These are phyloP conservation scores for Rhinogobius similis DNA, from an alignment of 2,113 vertebrate genomes.

Conservation along the genomic window DNA sequence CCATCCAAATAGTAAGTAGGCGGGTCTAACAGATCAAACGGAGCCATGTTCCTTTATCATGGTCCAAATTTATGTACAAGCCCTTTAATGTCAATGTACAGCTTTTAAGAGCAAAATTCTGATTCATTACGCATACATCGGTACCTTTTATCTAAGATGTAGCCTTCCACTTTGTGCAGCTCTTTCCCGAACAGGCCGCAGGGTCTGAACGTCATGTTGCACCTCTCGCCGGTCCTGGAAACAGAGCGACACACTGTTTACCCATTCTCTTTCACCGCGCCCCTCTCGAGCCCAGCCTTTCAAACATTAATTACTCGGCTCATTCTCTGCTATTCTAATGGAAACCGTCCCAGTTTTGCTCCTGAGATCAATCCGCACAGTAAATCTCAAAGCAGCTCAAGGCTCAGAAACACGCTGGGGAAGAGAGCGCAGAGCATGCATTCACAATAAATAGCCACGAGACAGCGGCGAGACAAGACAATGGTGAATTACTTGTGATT, in stretches of 20 bases:
- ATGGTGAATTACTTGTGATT: constrained; percentile 89
- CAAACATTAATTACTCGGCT: constrained; percentile 54
- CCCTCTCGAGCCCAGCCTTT: constrained; percentile 34
- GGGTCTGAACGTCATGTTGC: constrained; percentile 91
- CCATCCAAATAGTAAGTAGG: neutral
- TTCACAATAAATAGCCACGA: neutral
- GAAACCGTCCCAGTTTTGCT: constrained; percentile 53
- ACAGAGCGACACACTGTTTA: constrained; percentile 52
- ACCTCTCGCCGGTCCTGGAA: constrained; percentile 92
- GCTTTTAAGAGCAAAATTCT: neutral
- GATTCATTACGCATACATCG: neutral
- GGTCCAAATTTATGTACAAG: too few relatives aligned
- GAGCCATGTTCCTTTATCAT: neutral
- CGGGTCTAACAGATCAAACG: neutral
- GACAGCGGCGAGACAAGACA: neutral
- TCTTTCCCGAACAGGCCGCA: constrained; percentile 97
- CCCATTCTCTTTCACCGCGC: constrained; percentile 34
- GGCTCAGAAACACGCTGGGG: constrained; percentile 12
- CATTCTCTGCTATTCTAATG: constrained; percentile 31
- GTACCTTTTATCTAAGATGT: constrained; percentile 97
- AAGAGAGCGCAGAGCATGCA: constrained; percentile 3
- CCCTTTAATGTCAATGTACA: too few relatives aligned
- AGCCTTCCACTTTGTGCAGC: constrained; percentile 97
- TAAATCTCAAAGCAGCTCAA: constrained; percentile 45
- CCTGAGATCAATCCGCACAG: constrained; percentile 58